Percentiles rank a stretch among this genome's conserved stretches.
These are phyloP conservation scores for Nomia melanderi DNA, from an alignment of 1,140 invertebrate genomes.

Conservation along the genomic window DNA sequence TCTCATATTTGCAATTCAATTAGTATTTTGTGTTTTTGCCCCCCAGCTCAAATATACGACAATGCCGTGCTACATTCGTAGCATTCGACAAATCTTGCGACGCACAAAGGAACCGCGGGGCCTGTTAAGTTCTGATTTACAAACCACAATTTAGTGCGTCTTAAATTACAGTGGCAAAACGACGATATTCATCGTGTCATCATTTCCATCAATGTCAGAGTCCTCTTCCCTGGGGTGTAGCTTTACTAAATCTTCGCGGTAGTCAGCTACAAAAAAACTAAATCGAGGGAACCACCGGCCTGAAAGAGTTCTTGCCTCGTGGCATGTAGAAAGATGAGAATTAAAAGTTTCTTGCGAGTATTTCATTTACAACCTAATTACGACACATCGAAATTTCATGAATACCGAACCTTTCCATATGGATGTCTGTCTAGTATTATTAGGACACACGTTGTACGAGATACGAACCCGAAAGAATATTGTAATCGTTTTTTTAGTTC, in stretches of 20 bases:
- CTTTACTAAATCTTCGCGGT: conserved; percentile 40
- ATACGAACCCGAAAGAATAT: too few species aligned
- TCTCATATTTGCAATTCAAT: conserved; percentile 38
- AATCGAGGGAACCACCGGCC: not conserved
- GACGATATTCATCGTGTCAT: conserved; percentile 46
- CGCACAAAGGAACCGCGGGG: conserved; percentile 17
- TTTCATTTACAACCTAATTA: too few species aligned
- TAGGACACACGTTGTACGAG: too few species aligned
- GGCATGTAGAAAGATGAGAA: too few species aligned
- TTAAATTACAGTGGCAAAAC: conserved; percentile 54
- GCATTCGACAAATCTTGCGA: conserved; percentile 35
- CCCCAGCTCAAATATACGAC: conserved; percentile 17
- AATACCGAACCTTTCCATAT: too few species aligned
- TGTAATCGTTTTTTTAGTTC: too few species aligned
- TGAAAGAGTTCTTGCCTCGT: conserved; percentile 2
- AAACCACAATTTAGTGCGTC: conserved; percentile 52
- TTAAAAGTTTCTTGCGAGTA: not conserved
- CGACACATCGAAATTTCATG: too few species aligned
- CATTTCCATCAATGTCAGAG: conserved; percentile 56
- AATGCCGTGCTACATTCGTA: not conserved
- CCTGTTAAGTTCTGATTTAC: conserved; percentile 55
- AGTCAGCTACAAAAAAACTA: conserved; percentile 6
- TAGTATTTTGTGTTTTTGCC: conserved; percentile 19
- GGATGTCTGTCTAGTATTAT: too few species aligned
- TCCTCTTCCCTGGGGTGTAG: not conserved